Evolutionary conservation across 2,888 invertebrate genomes (phyloP).

Genomic region (Tupiocoris notatus): DNA sequence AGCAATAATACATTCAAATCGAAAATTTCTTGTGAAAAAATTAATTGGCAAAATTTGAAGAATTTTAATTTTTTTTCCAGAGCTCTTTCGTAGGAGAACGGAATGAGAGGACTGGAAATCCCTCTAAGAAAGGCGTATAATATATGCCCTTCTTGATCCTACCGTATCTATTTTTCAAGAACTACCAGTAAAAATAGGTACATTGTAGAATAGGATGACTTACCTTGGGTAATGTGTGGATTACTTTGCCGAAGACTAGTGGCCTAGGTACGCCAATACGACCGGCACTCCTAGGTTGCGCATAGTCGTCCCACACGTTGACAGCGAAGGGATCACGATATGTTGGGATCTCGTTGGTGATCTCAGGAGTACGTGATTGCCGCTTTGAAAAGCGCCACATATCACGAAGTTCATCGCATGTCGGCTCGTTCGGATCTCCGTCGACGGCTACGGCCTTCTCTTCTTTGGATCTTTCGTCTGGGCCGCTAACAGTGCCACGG

Average conservation of each 20-base stretch:
- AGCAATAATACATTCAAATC: no score
- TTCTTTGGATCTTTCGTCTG: neutral
- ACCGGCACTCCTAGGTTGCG: constrained; percentile 54
- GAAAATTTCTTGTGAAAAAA: no score
- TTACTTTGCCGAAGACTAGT: constrained; percentile 70
- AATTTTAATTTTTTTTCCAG: no score
- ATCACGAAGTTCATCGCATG: constrained; percentile 80
- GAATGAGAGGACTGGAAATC: no score
- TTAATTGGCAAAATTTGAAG: no score
- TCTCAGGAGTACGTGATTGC: constrained; percentile 81
- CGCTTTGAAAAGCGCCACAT: constrained; percentile 92
- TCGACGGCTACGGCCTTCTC: constrained; percentile 11
- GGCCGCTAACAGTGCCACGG: neutral
- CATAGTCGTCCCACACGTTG: constrained; percentile 71
- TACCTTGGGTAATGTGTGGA: constrained; percentile 2
- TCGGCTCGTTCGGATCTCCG: constrained; percentile 63
- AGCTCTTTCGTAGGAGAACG: no score
- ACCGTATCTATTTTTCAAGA: no score
- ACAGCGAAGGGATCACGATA: constrained; percentile 78
- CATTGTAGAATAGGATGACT: no score
- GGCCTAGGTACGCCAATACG: constrained; percentile 22
- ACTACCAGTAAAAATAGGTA: no score
- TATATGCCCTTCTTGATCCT: no score
- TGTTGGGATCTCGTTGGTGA: constrained; percentile 81
- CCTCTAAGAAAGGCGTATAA: no score